Evolutionary conservation across 2,888 invertebrate genomes (phyloP), one percentile per base, ranked within the genome.

Genomic region (Spialia ferax): DNA sequence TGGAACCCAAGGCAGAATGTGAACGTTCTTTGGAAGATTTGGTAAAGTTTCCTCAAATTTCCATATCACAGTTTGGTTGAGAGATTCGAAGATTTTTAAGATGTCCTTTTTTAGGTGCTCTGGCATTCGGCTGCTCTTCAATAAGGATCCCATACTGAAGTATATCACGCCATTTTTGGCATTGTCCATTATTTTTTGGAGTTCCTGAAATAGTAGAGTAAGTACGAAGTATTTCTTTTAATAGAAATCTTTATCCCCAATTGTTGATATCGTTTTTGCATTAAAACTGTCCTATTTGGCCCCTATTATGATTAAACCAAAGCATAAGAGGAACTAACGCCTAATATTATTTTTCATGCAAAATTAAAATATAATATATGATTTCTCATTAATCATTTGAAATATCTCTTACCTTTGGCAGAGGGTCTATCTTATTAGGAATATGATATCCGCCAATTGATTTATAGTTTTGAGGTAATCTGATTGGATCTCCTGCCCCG

Each of bases 141-240:
- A 63, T 42, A 86, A 88, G 0, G 92, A 88, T 0, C 94, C 94
- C 86, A 94, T 82, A 64, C 94, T 94, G 75, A 94, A 94, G 77
- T 88, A 93, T 48, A 94, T 86, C 0, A 92, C 88, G 1, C 94
- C 94, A 60, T 93, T 61, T 65, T 85, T 84, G 0, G 94, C 80
- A 4, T 76, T 76, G 61, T 94, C 90, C 77, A 94, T 78, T n/a
- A 91, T 78, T 61, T 84, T 82, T 75, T 92, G 77, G 2, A 94
- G 70, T 50, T 90, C 82, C 91, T 91, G n/a, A 18, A 45, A 45
- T n/a, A n/a, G n/a, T n/a, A n/a, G n/a, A n/a, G n/a, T n/a, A n/a
- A n/a, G n/a, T n/a, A n/a, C n/a, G n/a, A n/a, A n/a, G n/a, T n/a
- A n/a, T n/a, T n/a, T n/a, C n/a, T n/a, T n/a, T n/a, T n/a, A n/a